Conservation (phyloP, 2,113 vertebrate species). For the Felis chaus region DNA sequence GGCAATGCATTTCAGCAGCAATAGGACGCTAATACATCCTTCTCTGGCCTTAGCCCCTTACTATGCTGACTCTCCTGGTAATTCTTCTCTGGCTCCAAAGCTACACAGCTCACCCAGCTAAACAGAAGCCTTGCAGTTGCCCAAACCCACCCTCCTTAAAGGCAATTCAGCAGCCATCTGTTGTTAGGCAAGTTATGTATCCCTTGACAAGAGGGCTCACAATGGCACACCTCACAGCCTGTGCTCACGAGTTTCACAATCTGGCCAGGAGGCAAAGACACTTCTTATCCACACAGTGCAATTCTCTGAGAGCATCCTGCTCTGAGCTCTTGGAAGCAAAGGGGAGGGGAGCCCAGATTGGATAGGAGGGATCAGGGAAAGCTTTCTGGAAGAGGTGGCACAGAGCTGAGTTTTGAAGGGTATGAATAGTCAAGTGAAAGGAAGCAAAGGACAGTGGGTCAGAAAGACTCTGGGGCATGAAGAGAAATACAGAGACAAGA, state of each 20-base stretch:
- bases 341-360: not conserved
- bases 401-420: not conserved
- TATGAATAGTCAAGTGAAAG: not conserved
- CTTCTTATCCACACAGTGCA: not conserved
- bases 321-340: not conserved
- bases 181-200: not conserved
- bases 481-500: not conserved
- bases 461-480: not conserved
- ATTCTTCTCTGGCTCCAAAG: not conserved
- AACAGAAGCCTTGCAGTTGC: not conserved
- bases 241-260: not conserved
- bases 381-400: not conserved
- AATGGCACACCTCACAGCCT: not conserved
- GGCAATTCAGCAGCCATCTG: not conserved
- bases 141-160: not conserved
- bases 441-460: not conserved
- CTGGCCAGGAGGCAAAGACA: not conserved
- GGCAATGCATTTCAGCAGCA: not conserved
- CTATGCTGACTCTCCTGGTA: not conserved
- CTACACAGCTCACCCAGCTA: not conserved
- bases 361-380: not conserved
- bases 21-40: not conserved
- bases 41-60: not conserved
- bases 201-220: not conserved
- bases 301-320: not conserved